Base-by-base conservation (phyloP, 2,113 vertebrate genomes). In the Bubo scandiacus region DNA sequence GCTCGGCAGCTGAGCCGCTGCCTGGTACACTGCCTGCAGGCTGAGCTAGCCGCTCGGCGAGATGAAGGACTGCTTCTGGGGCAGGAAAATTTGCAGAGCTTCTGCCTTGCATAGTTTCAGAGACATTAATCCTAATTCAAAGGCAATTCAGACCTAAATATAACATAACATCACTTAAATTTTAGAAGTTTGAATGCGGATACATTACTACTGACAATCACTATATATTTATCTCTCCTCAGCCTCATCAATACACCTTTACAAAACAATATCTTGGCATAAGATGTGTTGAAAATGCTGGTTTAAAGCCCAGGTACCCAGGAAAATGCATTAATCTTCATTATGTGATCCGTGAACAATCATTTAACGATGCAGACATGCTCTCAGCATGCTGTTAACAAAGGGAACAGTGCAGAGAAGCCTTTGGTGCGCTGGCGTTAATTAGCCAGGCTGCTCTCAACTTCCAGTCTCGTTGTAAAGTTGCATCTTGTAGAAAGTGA, bases 401-500 rank as follows among this genome's bases (percentile, higher is more conserved):
- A 92, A 95, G 85, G 74, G 74, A 96, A 77, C 84, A 83, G 74
- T 4, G 51, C 51, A 67, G 84, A 66, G 74, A 72, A 91, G 74
- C 79, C 84, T 93, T 94, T 81, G 86, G 82, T 86, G 57, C 4
- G 9, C 92, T 92, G 97, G 86, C 68, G 90, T 79, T 94, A 85
- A 94, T 92, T 95, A 96, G 59, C 20, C 89, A 51, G 82, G 52
- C 85, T 74, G 84, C 81, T 94, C 84, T 82, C 45, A 1, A 68
- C 94, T 92, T 83, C 86, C 85, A 91, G 36, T 63, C 90, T 65
- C 15, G 9, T 88, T 51, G 82, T 86, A 66, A 90, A 72, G 59
- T 38, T 51, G 52, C 57, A 16, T 81, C 93, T 91, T 52, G 34
- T 23, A 88, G 92, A 91, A 89, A 94, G 63, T 0, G 21, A 94